phyloP scores from a whole-genome alignment of 2,113 vertebrate genomes.

The Tympanuchus pallidicinctus region DNA sequence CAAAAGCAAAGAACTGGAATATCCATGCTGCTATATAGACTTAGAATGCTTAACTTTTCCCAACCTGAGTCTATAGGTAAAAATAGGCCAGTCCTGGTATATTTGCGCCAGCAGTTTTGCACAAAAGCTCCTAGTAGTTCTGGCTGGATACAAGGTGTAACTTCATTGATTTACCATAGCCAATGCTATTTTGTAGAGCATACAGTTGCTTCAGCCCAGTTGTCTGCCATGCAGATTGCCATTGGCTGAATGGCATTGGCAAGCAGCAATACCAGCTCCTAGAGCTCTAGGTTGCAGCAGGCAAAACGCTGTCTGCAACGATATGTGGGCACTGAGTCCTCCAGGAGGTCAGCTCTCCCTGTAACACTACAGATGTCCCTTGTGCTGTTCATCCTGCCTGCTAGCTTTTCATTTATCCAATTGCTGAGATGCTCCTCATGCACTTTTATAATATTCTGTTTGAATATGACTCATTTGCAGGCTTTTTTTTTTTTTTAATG shows the following conservation, averaged over 20 bases:
- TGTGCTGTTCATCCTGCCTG: neutral
- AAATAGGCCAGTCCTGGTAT: neutral
- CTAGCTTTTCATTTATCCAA: neutral
- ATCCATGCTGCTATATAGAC: neutral
- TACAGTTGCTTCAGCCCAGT: neutral
- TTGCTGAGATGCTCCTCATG: neutral
- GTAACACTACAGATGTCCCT: neutral
- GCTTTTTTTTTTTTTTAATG: neutral
- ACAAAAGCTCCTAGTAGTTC: neutral
- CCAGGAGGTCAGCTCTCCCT: neutral
- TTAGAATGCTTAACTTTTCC: conserved; percentile 32
- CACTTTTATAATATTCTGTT: neutral
- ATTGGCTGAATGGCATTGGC: neutral
- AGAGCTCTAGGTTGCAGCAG: neutral
- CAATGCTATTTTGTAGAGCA: neutral
- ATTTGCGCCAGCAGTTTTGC: neutral
- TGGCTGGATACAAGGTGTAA: neutral
- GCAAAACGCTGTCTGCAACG: neutral
- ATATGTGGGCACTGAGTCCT: neutral
- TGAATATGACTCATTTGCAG: neutral
- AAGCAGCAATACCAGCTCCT: fast-evolving
- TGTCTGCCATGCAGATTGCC: neutral
- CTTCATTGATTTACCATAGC: neutral
- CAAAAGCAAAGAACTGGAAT: neutral
- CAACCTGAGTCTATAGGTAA: neutral